phyloP scores from a whole-genome alignment of 1,140 invertebrate genomes.

The Panulirus ornatus region DNA sequence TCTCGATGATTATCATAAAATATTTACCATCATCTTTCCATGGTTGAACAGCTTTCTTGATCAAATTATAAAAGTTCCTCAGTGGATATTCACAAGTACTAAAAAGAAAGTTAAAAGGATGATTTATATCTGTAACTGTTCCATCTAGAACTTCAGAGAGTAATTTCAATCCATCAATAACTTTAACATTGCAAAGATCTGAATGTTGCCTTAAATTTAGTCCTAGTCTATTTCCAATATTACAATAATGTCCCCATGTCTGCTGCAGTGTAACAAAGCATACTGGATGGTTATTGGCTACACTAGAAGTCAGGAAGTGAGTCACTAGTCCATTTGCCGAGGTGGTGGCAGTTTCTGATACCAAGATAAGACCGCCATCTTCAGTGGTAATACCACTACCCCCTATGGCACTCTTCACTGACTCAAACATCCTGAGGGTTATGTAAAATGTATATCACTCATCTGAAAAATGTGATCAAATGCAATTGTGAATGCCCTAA shows the following conservation, averaged over 20 bases:
- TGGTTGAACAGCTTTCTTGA: constrained; percentile 25
- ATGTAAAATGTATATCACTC: neutral
- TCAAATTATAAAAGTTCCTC: constrained; percentile 37
- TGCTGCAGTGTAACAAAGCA: constrained; percentile 52
- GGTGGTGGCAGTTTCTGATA: constrained; percentile 35
- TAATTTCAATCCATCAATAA: constrained; percentile 58
- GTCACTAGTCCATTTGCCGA: constrained; percentile 40
- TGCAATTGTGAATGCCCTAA: neutral
- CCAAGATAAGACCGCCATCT: constrained; percentile 32
- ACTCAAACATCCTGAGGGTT: constrained; percentile 52
- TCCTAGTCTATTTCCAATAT: constrained; percentile 54
- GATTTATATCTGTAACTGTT: constrained; percentile 22
- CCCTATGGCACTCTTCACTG: constrained; percentile 42
- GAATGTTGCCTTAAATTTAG: constrained; percentile 53
- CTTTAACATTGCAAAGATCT: constrained; percentile 48
- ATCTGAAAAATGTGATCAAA: neutral
- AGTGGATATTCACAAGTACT: constrained; percentile 22
- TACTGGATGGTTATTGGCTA: constrained; percentile 29
- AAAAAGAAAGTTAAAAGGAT: constrained; percentile 49
- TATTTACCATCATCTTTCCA: constrained; percentile 36
- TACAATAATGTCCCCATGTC: constrained; percentile 58
- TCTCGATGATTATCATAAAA: constrained; percentile 42
- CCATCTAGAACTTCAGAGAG: constrained; percentile 17
- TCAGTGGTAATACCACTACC: constrained; percentile 23
- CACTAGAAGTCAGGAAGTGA: constrained; percentile 36